Evolutionary conservation across 2,797 vertebrate species (phyloP).

Genomic region (Sphenodon punctatus): DNA sequence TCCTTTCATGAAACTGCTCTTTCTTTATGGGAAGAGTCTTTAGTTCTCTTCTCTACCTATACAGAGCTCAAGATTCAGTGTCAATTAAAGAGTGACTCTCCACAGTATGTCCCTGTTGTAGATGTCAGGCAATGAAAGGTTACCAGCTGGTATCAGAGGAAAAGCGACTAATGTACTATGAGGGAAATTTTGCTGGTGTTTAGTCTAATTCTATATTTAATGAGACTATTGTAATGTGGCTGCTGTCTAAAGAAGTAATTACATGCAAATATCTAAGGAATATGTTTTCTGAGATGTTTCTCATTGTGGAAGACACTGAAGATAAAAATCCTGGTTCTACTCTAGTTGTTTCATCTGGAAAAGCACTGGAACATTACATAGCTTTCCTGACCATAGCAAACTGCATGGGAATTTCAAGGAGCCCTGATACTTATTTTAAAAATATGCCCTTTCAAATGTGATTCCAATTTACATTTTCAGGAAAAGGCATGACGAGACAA

Average conservation of each 20-base stretch:
- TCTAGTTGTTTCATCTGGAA: neutral
- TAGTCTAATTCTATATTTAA: constrained; percentile 62
- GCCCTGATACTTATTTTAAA: neutral
- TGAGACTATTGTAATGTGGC: constrained; percentile 48
- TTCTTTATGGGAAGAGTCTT: constrained; percentile 21
- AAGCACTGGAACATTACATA: neutral
- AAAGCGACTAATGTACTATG: constrained; percentile 42
- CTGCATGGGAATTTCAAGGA: neutral
- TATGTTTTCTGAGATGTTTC: neutral
- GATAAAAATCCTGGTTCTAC: neutral
- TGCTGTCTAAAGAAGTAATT: constrained; percentile 23
- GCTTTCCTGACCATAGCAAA: neutral
- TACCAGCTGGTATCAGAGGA: constrained; percentile 42
- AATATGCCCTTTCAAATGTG: neutral
- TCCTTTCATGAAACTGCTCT: constrained; percentile 40
- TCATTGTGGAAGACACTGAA: constrained; percentile 6
- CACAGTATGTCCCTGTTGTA: constrained; percentile 20
- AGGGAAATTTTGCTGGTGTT: constrained; percentile 40
- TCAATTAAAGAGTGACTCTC: constrained; percentile 45
- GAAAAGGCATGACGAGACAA: neutral
- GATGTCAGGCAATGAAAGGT: constrained; percentile 53
- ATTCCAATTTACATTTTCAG: neutral
- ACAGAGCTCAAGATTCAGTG: neutral
- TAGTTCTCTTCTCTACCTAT: constrained; percentile 3
- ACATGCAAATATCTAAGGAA: constrained; percentile 1